Base-by-base conservation (phyloP, 2,797 vertebrate genomes). In the Nannoperca obscura region DNA sequence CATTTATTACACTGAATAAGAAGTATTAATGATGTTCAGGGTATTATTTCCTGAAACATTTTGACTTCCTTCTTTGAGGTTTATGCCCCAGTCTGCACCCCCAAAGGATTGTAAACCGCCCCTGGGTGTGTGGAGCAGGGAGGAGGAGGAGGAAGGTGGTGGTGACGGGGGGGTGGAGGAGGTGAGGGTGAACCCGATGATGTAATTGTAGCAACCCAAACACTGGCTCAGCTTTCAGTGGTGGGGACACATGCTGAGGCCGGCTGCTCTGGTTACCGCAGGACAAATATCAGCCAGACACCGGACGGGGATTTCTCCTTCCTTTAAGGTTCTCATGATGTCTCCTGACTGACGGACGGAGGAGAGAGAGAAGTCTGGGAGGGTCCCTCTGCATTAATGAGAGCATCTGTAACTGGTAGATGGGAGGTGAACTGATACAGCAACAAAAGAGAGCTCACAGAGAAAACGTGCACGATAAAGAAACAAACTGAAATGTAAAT, bases 141-240 rank as follows among this genome's bases (percentile, higher is more conserved):
- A 32, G 11, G 38, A 3, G 46, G 47, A 71, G 60, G 50, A 52
- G 24, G 1, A 12, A 52, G 55, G 1, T 15, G 24, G 14, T 52
- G 55, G 1, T 15, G n/a, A n/a, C n/a, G n/a, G n/a, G n/a, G n/a
- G n/a, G n/a, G 63, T n/a, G 42, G 70, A 20, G 71, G 60, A 64
- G 69, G 53, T 53, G 61, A 65, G 68, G 32, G 62, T 70, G 67
- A 83, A 82, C 80, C 69, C 42, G 69, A 90, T 95, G 94, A 94
- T 90, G 91, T 94, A 92, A 95, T 86, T 63, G 80, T 73, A 65
- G 76, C 90, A 86, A 83, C 87, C 86, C 88, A 89, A 89, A 91
- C 89, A 88, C 60, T 58, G 88, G 88, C 89, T 90, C 85, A 57
- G 76, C 77, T 89, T 90, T 92, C 89, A 78, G 69, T 80, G 17